Evolutionary conservation across 2,888 invertebrate species (phyloP), one percentile per base, ranked within the genome.

Genomic region (Xanthia togata): DNA sequence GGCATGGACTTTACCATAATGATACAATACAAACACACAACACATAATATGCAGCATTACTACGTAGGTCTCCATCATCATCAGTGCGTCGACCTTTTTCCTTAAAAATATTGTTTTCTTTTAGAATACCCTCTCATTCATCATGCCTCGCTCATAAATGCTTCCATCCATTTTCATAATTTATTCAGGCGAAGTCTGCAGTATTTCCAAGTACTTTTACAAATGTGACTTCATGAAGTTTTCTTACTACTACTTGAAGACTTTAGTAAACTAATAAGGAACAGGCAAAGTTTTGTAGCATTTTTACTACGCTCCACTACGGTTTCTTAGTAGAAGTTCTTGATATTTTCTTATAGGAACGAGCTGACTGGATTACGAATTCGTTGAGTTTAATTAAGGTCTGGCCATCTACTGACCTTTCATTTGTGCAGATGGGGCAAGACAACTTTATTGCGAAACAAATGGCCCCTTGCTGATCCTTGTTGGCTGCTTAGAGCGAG

Each of bases 371-470:
- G 91, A 91, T 93, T 91, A 93, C 93, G 90, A 94, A 93, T 94
- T 94, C 90, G 92, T 90, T 88, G 89, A 92, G 91, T 94, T 96
- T 96, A 96, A 96, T 96, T 96, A 96, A 96, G 93, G 93, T 88
- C 91, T 90, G 87, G 84, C 90, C 93, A 92, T 94, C 92, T 88
- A 89, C 89, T 94, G 95, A 93, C 94, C 95, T 94, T 94, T 94
- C 95, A 94, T 96, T 95, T 95, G 93, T 92, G 91, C 93, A 93
- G 93, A 95, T 95, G 94, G 93, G 93, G 89, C 92, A 90, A 91
- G 91, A 90, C 91, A 93, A 92, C 93, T 94, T 93, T 94, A 95
- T 95, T 95, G 92, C 93, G 90, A 92, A 94, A 93, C 93, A 93
- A 95, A 95, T 95, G 93, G 91, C 92, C 92, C 91, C 89, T 89